Percentiles rank a stretch among this genome's conserved stretches.
Conservation (phyloP, 37 sponge, comb jelly and placozoan species). For the Crambe crambe region DNA sequence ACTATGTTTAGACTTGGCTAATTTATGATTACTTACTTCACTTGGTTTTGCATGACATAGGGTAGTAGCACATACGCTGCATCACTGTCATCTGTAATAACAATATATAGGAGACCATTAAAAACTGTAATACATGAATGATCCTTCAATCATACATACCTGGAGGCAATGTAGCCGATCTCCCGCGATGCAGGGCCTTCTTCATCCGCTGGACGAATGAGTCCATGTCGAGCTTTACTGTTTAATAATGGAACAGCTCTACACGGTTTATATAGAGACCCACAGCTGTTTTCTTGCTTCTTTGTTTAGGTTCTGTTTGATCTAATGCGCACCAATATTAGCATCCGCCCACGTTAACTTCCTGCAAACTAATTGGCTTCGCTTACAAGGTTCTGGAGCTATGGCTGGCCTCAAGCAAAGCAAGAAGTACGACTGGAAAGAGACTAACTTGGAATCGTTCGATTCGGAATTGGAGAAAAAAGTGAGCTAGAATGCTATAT, state of each 20-base stretch:
- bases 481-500: background rate
- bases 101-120: background rate
- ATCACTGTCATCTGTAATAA: conserved; percentile 54
- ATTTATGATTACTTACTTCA: conserved; percentile 48
- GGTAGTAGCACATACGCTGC: conserved; percentile 76
- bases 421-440: conserved; percentile 98
- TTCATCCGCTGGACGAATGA: conserved; percentile 67
- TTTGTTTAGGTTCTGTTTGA: too few relatives aligned
- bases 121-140: too few relatives aligned
- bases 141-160: conserved; percentile 26
- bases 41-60: conserved; percentile 81
- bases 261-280: too few relatives aligned
- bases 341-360: background rate
- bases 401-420: conserved; percentile 85
- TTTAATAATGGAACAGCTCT: background rate
- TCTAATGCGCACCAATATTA: too few relatives aligned
- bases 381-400: background rate
- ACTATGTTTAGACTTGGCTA: too few relatives aligned
- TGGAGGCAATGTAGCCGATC: conserved; percentile 81
- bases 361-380: background rate
- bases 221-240: background rate
- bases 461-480: conserved; percentile 92
- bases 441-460: conserved; percentile 95
- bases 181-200: conserved; percentile 71
- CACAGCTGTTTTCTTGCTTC: background rate